phyloP scores from a whole-genome alignment of 2,113 vertebrate species.

The Irena cyanogastra region DNA sequence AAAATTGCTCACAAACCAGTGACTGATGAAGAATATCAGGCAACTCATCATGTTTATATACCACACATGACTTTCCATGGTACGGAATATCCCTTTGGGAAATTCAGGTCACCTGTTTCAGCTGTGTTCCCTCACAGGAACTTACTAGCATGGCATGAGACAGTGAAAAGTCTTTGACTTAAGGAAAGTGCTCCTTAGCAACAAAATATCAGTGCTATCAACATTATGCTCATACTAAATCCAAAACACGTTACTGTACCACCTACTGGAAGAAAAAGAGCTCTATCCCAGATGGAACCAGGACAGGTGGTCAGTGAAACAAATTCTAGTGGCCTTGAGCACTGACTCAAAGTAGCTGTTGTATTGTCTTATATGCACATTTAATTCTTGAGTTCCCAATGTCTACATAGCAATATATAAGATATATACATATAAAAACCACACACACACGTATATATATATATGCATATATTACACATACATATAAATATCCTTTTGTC shows the following conservation, averaged over 20 bases:
- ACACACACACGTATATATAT: neutral
- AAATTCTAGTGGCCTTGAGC: neutral
- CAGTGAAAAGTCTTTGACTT: neutral
- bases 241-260: neutral
- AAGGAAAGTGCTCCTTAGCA: too few species aligned
- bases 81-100: neutral
- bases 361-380: neutral
- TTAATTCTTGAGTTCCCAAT: neutral
- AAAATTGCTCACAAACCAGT: neutral
- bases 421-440: neutral
- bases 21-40: neutral
- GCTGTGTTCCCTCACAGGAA: neutral
- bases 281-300: neutral
- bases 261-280: neutral
- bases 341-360: neutral
- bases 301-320: neutral
- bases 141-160: neutral
- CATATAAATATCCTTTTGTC: neutral
- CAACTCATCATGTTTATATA: accelerated
- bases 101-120: neutral
- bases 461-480: neutral
- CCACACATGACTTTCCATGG: neutral
- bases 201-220: neutral
- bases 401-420: neutral
- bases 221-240: neutral